Evolutionary conservation across 2,888 invertebrate genomes (phyloP).

Genomic region (Caenorhabditis uteleia): DNA sequence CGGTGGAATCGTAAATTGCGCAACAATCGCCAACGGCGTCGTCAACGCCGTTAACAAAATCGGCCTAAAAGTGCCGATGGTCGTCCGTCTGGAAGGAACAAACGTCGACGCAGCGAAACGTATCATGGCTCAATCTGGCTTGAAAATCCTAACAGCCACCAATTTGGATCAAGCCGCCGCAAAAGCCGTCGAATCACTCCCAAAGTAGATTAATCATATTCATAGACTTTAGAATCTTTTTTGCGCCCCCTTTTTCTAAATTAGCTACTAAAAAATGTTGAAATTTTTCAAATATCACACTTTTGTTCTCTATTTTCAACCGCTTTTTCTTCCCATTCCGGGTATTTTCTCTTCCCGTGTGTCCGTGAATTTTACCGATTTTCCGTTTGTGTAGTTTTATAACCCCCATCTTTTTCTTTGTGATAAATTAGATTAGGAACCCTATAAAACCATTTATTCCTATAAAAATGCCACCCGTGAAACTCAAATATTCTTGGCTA

Average conservation of each 20-base stretch:
- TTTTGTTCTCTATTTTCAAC: slow-evolving; percentile 4
- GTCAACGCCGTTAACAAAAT: slow-evolving; percentile 84
- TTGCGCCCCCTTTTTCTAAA: slow-evolving; percentile 22
- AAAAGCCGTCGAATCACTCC: slow-evolving; percentile 85
- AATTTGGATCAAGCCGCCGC: slow-evolving; percentile 91
- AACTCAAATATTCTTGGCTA: slow-evolving; percentile 18
- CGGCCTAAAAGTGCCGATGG: slow-evolving; percentile 80
- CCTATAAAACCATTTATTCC: slow-evolving; percentile 1
- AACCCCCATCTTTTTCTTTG: neutral
- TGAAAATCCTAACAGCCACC: slow-evolving; percentile 82
- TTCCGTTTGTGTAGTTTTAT: too few species aligned
- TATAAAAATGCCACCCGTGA: neutral
- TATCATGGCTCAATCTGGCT: slow-evolving; percentile 82
- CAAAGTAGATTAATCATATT: neutral
- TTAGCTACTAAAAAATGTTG: slow-evolving; percentile 1
- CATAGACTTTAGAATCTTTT: neutral
- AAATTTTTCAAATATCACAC: slow-evolving; percentile 5
- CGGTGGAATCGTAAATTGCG: slow-evolving; percentile 98
- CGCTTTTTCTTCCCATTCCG: too few species aligned
- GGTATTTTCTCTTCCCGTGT: too few species aligned
- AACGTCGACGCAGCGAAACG: slow-evolving; percentile 85
- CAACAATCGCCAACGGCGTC: slow-evolving; percentile 92
- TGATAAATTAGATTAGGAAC: neutral
- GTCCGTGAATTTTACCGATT: too few species aligned
- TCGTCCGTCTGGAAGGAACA: slow-evolving; percentile 75